Evolutionary conservation across 2,113 vertebrate species (phyloP).

Genomic region (Oophaga pumilio): DNA sequence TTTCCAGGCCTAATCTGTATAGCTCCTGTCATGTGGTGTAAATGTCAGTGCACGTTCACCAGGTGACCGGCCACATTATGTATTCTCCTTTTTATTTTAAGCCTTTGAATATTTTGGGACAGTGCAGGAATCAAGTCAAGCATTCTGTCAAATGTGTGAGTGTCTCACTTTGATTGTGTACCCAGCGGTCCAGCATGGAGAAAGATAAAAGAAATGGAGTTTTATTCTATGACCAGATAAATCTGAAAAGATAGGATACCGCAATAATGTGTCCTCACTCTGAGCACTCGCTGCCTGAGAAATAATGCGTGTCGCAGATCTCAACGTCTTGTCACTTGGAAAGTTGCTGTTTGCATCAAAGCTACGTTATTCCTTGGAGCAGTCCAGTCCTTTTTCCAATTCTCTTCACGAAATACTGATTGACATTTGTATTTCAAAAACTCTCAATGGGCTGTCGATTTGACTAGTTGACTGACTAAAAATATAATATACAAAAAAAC

Average conservation of each 20-base stretch:
- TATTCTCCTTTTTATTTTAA: neutral
- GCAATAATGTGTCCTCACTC: neutral
- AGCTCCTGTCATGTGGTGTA: neutral
- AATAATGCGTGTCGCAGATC: neutral
- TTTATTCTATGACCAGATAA: neutral
- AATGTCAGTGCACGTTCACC: neutral
- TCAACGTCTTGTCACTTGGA: neutral
- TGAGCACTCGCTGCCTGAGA: neutral
- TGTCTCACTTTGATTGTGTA: neutral
- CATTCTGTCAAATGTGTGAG: neutral
- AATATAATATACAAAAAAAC: no score
- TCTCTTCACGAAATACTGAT: neutral
- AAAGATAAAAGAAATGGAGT: neutral
- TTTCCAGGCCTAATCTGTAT: no score
- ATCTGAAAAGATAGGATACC: neutral
- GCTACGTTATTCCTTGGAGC: neutral
- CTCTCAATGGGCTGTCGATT: neutral
- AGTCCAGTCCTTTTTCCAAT: no score
- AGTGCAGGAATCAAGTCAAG: neutral
- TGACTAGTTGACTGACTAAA: no score
- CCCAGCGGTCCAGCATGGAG: neutral
- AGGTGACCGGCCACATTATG: neutral
- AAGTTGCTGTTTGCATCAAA: neutral
- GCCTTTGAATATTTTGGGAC: neutral
- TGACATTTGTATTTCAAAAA: neutral